These are phyloP conservation scores for Tachina fera DNA, from an alignment of 2,888 invertebrate species.

Conservation along the genomic window DNA sequence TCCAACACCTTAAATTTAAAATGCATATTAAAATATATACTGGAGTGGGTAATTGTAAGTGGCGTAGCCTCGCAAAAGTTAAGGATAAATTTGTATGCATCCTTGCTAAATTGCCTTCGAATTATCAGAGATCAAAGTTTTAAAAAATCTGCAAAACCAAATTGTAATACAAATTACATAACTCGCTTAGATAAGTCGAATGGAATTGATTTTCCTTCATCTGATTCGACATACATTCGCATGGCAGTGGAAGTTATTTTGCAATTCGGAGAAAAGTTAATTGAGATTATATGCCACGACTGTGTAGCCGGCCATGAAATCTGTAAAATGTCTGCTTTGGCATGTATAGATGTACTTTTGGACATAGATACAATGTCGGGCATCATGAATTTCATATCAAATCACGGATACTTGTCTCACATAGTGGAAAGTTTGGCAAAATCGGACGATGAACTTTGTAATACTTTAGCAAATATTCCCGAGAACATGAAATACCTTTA, in stretches of 20 bases:
- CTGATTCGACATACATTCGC: constrained; percentile 75
- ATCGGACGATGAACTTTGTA: constrained; percentile 87
- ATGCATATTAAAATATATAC: constrained; percentile 89
- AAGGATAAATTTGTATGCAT: constrained; percentile 93
- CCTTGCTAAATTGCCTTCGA: constrained; percentile 91
- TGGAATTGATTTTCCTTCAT: constrained; percentile 70
- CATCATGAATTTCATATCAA: constrained; percentile 86
- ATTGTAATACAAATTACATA: constrained; percentile 79
- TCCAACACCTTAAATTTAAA: constrained; percentile 88
- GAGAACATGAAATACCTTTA: constrained; percentile 90
- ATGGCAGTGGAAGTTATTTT: constrained; percentile 86
- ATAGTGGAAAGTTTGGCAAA: constrained; percentile 91
- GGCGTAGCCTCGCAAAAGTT: constrained; percentile 92
- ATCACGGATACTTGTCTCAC: constrained; percentile 90
- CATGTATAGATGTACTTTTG: constrained; percentile 91
- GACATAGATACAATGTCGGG: constrained; percentile 88
- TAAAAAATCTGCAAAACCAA: constrained; percentile 70
- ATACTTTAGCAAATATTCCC: constrained; percentile 87
- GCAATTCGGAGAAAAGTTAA: constrained; percentile 91
- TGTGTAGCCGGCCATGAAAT: constrained; percentile 95
- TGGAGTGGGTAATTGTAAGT: constrained; percentile 92
- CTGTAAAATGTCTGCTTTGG: constrained; percentile 93
- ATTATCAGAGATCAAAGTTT: constrained; percentile 85
- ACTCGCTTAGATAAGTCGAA: constrained; percentile 85
- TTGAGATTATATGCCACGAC: constrained; percentile 92